Conservation (phyloP, 2,888 invertebrate species). For the Congeria kusceri region DNA sequence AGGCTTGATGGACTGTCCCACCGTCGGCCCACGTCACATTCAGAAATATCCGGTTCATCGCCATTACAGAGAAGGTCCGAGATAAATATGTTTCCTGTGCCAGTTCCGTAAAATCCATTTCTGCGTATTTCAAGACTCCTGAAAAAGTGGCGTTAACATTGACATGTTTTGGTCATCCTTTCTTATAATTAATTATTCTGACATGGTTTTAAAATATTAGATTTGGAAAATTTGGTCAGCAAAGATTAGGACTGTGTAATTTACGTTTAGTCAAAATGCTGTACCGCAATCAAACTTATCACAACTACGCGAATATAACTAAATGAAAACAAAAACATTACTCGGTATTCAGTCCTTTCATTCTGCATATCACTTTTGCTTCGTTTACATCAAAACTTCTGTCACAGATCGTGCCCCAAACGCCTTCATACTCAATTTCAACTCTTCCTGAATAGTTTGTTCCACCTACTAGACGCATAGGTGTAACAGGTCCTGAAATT, state of each 20-base stretch:
- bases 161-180: too few species aligned
- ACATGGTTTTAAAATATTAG: too few species aligned
- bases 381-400: slow-evolving; percentile 34
- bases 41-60: slow-evolving; percentile 36
- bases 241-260: too few species aligned
- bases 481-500: slow-evolving; percentile 35
- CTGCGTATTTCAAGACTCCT: slow-evolving; percentile 10
- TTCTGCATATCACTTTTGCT: slow-evolving; percentile 33
- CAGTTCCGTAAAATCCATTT: slow-evolving; percentile 25
- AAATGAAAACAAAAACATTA: slow-evolving; percentile 4
- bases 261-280: too few species aligned
- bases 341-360: slow-evolving; percentile 23
- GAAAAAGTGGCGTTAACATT: background rate
- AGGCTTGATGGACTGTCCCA: slow-evolving; percentile 25
- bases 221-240: too few species aligned
- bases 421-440: slow-evolving; percentile 36
- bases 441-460: slow-evolving; percentile 30
- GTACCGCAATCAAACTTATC: too few species aligned
- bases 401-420: slow-evolving; percentile 40
- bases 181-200: too few species aligned
- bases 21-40: slow-evolving; percentile 18
- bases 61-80: slow-evolving; percentile 28
- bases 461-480: slow-evolving; percentile 28
- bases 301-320: too few species aligned
- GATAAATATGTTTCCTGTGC: slow-evolving; percentile 13